A percentile compares a stretch with the other conserved stretches of the same genome.
phyloP scores from a whole-genome alignment of 1,140 invertebrate genomes.

The Meloidogyne exigua region DNA sequence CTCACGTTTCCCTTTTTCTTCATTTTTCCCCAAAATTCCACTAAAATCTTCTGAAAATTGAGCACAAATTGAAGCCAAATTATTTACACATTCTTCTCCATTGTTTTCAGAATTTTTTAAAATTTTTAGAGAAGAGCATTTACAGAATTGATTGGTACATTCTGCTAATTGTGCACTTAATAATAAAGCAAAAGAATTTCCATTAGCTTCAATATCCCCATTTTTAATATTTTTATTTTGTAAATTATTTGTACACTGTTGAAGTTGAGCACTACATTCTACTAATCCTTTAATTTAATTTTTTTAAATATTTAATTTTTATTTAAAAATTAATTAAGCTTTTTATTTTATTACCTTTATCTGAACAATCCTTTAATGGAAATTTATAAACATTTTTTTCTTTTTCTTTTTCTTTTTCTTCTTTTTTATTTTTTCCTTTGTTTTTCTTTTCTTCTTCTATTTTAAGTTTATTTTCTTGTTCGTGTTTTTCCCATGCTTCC shows the following conservation, averaged over 20 bases:
- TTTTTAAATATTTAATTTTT: neutral
- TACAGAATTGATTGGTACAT: neutral
- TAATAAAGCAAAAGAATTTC: conserved; percentile 1
- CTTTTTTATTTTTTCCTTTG: neutral
- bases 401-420: neutral
- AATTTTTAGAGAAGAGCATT: neutral
- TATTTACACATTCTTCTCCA: neutral
- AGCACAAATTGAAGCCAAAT: neutral
- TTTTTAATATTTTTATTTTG: neutral
- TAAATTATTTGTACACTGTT: neutral
- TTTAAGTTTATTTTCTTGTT: neutral
- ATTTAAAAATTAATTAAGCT: neutral
- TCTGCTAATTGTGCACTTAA: neutral
- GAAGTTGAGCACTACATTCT: neutral
- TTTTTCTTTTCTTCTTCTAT: neutral
- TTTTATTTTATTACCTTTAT: neutral
- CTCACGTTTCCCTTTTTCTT: neutral
- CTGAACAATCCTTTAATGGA: neutral
- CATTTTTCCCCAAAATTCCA: neutral
- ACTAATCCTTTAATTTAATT: neutral
- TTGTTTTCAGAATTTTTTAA: neutral
- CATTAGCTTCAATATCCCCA: neutral
- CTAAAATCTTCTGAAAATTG: neutral
- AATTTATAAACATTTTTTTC: neutral
- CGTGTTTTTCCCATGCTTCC: neutral